These are phyloP conservation scores for Atherinomorus stipes DNA, from an alignment of 2,113 vertebrate genomes.

Conservation along the genomic window DNA sequence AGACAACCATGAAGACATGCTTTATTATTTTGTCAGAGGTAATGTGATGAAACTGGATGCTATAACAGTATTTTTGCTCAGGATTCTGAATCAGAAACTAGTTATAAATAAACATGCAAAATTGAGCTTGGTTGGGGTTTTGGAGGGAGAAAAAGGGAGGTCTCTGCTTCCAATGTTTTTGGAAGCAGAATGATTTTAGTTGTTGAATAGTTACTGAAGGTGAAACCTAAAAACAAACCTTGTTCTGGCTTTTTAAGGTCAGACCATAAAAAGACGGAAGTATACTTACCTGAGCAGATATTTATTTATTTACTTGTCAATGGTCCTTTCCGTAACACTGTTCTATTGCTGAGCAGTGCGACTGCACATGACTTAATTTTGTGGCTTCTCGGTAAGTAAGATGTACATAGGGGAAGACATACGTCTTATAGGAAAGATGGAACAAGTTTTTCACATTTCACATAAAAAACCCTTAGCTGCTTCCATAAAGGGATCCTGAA, in stretches of 20 bases:
- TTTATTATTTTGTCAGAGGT: constrained; percentile 60
- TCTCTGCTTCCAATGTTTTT: constrained; percentile 41
- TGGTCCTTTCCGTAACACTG: not conserved
- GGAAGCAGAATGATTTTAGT: constrained; percentile 40
- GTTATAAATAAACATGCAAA: constrained; percentile 74
- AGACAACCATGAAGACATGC: constrained; percentile 68
- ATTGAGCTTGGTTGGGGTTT: constrained; percentile 52
- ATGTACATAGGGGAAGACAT: constrained; percentile 26
- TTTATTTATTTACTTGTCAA: constrained; percentile 5
- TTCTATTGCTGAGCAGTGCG: constrained; percentile 43
- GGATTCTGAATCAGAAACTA: constrained; percentile 64
- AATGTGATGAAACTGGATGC: constrained; percentile 64
- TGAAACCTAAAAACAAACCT: constrained; percentile 36
- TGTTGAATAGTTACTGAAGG: constrained; percentile 43
- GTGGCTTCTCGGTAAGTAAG: constrained; percentile 25
- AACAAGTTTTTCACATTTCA: constrained; percentile 33
- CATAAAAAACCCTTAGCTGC: constrained; percentile 42
- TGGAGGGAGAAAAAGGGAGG: constrained; percentile 1
- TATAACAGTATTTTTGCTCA: constrained; percentile 50
- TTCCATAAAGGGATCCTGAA: constrained; percentile 56
- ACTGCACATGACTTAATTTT: constrained; percentile 25
- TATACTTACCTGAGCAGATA: constrained; percentile 26
- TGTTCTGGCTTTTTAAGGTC: constrained; percentile 51
- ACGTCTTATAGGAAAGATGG: constrained; percentile 39
- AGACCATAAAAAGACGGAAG: constrained; percentile 32